Percentiles rank a stretch among this genome's conserved stretches.
These are phyloP conservation scores for Sturnira hondurensis DNA, from an alignment of 2,113 vertebrate species.

Conservation along the genomic window DNA sequence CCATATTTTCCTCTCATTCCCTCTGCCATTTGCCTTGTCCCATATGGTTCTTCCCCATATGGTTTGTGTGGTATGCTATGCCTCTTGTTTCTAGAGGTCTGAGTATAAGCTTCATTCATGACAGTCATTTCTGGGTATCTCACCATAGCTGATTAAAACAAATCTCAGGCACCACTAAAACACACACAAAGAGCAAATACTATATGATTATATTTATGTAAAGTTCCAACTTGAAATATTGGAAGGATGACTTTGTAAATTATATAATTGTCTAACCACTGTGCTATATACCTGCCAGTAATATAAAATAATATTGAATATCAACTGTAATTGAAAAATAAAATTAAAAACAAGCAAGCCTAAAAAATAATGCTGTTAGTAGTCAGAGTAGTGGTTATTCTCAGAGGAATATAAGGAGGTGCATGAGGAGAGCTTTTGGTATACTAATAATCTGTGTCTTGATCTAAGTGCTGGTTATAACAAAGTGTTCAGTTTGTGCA, in stretches of 20 bases:
- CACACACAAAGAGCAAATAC: neutral
- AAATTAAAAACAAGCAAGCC: neutral
- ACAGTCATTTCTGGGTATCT: neutral
- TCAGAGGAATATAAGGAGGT: neutral
- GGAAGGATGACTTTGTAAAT: neutral
- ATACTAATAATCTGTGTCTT: neutral
- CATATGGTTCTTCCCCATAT: neutral
- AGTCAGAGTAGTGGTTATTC: neutral
- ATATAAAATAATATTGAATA: neutral
- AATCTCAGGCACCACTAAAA: constrained; percentile 12
- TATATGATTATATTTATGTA: neutral
- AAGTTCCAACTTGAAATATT: constrained; percentile 14
- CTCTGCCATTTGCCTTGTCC: neutral
- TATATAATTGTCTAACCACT: neutral
- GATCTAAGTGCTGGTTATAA: neutral
- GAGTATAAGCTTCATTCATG: neutral
- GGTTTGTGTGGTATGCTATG: neutral
- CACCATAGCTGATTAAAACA: neutral
- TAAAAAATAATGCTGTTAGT: neutral
- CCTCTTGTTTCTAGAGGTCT: neutral
- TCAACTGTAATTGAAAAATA: neutral
- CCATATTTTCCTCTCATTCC: neutral
- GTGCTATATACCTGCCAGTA: neutral
- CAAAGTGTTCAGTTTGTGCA: neutral
- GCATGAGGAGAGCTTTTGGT: neutral